Conservation (phyloP, 2,797 vertebrate species). For the Tamandua tetradactyla region DNA sequence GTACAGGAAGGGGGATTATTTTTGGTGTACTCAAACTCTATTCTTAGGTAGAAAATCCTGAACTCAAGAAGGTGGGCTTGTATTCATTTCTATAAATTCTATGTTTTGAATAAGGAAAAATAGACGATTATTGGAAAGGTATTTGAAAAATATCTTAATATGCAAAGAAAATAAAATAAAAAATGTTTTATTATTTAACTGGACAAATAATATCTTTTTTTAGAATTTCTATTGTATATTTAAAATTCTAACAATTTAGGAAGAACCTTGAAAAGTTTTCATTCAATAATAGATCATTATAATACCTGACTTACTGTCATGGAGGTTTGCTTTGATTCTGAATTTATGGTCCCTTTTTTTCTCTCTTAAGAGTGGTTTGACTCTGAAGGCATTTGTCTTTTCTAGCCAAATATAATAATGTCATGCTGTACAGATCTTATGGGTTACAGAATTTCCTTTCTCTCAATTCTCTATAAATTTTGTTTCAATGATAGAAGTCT, state of each 20-base stretch:
- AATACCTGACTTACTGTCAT: slow-evolving; percentile 18
- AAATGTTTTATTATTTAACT: neutral
- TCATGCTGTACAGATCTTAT: neutral
- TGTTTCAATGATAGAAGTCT: slow-evolving; percentile 8
- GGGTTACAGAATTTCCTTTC: neutral
- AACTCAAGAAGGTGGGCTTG: neutral
- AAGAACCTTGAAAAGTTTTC: neutral
- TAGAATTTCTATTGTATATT: neutral
- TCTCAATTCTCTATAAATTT: slow-evolving; percentile 7
- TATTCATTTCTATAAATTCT: neutral
- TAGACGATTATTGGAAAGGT: neutral
- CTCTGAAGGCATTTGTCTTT: slow-evolving; percentile 27
- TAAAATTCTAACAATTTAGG: neutral
- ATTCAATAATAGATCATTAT: slow-evolving; percentile 32
- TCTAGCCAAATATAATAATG: slow-evolving; percentile 39
- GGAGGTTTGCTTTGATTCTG: slow-evolving; percentile 5
- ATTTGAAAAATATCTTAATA: neutral
- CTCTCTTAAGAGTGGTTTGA: slow-evolving; percentile 19
- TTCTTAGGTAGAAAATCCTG: slow-evolving; percentile 1
- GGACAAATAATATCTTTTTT: neutral
- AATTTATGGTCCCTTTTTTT: slow-evolving; percentile 50
- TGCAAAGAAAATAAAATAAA: neutral
- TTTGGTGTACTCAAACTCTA: neutral
- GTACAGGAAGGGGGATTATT: neutral
- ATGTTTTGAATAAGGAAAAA: neutral